Conservation (phyloP, 2,888 invertebrate species). For the Parnassius orleans region DNA sequence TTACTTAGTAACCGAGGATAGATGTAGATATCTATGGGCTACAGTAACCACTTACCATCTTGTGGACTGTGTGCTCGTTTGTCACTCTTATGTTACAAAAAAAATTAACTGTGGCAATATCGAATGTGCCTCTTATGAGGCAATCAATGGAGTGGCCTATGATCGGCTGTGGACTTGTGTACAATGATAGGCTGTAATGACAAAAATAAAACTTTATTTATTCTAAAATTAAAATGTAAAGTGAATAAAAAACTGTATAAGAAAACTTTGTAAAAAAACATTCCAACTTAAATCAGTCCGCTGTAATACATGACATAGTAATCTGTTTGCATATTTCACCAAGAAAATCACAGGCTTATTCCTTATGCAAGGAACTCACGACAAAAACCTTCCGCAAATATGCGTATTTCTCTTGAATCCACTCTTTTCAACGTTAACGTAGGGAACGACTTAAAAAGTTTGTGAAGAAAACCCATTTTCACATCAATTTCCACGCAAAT, state of each 20-base stretch:
- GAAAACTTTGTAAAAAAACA: neutral
- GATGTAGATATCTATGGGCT: too few relatives aligned
- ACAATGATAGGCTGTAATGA: too few relatives aligned
- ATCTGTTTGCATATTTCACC: conserved; percentile 10
- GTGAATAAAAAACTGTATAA: neutral
- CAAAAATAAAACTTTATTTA: too few relatives aligned
- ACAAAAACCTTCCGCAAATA: conserved; percentile 6
- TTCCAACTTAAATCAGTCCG: neutral
- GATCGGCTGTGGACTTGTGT: too few relatives aligned
- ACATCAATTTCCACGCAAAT: conserved; percentile 63
- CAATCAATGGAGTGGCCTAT: too few relatives aligned
- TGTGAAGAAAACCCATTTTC: conserved; percentile 60
- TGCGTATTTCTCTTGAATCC: neutral
- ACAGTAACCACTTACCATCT: too few relatives aligned
- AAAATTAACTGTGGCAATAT: too few relatives aligned
- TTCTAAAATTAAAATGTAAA: too few relatives aligned
- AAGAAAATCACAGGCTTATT: conserved; percentile 2
- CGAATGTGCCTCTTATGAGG: too few relatives aligned
- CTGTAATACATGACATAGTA: conserved; percentile 1
- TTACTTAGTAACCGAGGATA: too few relatives aligned
- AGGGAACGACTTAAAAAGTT: conserved; percentile 33
- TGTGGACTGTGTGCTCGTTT: too few relatives aligned
- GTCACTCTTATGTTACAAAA: too few relatives aligned
- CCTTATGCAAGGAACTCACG: neutral
- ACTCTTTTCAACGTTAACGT: neutral